Evolutionary conservation across 2,113 vertebrate genomes (phyloP).

Genomic region (Gallinago jamesoni): DNA sequence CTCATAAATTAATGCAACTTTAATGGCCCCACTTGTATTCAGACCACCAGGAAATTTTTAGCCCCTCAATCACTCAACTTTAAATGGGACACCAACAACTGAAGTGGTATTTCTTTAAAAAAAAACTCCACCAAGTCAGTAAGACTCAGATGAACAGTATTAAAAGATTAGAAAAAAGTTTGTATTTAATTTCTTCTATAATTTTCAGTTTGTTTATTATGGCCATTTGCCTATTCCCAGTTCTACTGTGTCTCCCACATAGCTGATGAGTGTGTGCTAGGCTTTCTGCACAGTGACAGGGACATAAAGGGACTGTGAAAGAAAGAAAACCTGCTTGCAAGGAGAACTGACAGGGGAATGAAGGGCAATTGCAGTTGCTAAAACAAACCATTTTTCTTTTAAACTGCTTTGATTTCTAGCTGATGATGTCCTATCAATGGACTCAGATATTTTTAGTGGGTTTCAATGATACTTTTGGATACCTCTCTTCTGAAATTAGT

Average conservation of each 20-base stretch:
- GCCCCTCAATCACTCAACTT: not conserved
- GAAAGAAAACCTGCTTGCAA: not conserved
- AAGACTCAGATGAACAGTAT: not conserved
- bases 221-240: not conserved
- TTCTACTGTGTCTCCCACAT: not conserved
- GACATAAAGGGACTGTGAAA: not conserved
- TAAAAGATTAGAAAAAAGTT: not conserved
- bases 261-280: not conserved
- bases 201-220: not conserved
- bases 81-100: not conserved
- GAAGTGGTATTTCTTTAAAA: not conserved
- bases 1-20: not conserved
- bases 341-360: not conserved
- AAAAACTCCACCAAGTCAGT: not conserved
- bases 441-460: constrained; percentile 21
- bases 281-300: not conserved
- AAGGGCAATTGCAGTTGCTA: not conserved
- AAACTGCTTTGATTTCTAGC: constrained; percentile 17
- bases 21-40: not conserved
- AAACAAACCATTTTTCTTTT: constrained; percentile 1
- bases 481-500: constrained; percentile 3
- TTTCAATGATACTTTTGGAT: constrained; percentile 28
- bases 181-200: not conserved
- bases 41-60: not conserved
- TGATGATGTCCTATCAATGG: not conserved